A percentile compares a stretch with the other conserved stretches of the same genome.
These are phyloP conservation scores for Pangasius krempfi DNA, from an alignment of 2,797 vertebrate species.

Conservation along the genomic window DNA sequence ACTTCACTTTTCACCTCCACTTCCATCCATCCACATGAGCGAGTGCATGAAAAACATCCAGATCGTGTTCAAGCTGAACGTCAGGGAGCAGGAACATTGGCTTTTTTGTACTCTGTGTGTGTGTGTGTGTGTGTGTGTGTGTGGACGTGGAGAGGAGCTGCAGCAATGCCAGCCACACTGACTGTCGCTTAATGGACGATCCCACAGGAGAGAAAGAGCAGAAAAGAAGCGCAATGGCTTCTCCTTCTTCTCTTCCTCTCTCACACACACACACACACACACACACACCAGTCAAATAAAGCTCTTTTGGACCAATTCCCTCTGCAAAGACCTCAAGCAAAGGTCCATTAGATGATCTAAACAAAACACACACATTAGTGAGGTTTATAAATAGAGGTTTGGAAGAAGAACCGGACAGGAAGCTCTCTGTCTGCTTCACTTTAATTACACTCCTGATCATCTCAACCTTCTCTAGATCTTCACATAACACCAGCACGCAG, in stretches of 20 bases:
- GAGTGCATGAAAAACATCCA: slow-evolving; percentile 59
- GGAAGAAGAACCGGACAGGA: slow-evolving; percentile 61
- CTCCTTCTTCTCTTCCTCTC: slow-evolving; percentile 73
- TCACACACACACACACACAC: slow-evolving; percentile 11
- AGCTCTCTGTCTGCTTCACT: slow-evolving; percentile 75
- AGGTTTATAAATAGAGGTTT: slow-evolving; percentile 58
- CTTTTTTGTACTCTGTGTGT: slow-evolving; percentile 58
- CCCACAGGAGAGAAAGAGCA: slow-evolving; percentile 78
- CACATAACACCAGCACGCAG: not conserved
- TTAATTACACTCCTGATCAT: slow-evolving; percentile 53
- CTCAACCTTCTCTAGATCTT: slow-evolving; percentile 31
- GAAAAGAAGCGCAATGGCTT: slow-evolving; percentile 83
- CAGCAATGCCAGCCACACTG: slow-evolving; percentile 84
- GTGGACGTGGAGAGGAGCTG: slow-evolving; percentile 84
- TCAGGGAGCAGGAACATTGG: slow-evolving; percentile 60
- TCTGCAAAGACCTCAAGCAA: slow-evolving; percentile 43
- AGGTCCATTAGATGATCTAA: slow-evolving; percentile 31
- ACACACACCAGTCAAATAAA: slow-evolving; percentile 22
- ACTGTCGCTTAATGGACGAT: slow-evolving; percentile 89
- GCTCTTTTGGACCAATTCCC: slow-evolving; percentile 14
- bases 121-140: slow-evolving; percentile 58
- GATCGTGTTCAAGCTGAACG: slow-evolving; percentile 42
- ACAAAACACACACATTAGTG: slow-evolving; percentile 15
- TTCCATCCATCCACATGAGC: slow-evolving; percentile 64
- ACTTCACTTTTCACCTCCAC: slow-evolving; percentile 50